phyloP scores from a whole-genome alignment of 2,797 vertebrate genomes.

The Onychomys arenicola region DNA sequence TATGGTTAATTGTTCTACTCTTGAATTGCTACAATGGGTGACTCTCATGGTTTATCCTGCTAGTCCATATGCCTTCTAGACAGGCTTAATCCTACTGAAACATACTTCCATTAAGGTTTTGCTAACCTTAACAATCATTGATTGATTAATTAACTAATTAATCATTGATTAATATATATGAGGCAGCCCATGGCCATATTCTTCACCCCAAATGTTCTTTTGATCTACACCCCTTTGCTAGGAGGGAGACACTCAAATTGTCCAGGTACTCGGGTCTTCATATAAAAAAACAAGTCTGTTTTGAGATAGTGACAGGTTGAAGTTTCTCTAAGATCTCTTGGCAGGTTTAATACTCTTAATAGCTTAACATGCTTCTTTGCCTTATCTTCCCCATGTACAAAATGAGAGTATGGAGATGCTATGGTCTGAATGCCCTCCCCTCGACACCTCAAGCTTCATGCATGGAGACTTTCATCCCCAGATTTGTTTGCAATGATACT shows the following conservation, averaged over 20 bases:
- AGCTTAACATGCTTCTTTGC: background rate
- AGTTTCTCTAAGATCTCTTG: background rate
- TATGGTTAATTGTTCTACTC: background rate
- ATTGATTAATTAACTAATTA: slow-evolving; percentile 1
- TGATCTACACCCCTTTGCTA: background rate
- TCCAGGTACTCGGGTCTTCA: background rate
- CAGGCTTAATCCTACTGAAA: slow-evolving; percentile 35
- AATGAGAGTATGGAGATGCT: no score
- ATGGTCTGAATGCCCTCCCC: background rate
- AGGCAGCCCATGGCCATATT: background rate
- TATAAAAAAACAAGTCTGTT: background rate
- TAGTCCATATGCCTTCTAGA: slow-evolving; percentile 16
- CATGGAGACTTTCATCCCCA: background rate
- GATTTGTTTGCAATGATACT: background rate
- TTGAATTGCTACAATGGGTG: background rate
- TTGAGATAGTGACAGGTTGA: background rate
- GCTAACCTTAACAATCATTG: background rate
- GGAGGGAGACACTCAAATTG: background rate
- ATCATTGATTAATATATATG: background rate
- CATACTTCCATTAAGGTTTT: slow-evolving; percentile 14
- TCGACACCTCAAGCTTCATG: background rate
- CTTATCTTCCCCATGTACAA: background rate
- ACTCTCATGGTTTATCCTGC: background rate
- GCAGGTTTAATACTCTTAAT: background rate
- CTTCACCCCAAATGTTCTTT: fast-evolving